These are phyloP conservation scores for Tragelaphus strepsiceros DNA, from an alignment of 2,113 vertebrate species.

Conservation along the genomic window DNA sequence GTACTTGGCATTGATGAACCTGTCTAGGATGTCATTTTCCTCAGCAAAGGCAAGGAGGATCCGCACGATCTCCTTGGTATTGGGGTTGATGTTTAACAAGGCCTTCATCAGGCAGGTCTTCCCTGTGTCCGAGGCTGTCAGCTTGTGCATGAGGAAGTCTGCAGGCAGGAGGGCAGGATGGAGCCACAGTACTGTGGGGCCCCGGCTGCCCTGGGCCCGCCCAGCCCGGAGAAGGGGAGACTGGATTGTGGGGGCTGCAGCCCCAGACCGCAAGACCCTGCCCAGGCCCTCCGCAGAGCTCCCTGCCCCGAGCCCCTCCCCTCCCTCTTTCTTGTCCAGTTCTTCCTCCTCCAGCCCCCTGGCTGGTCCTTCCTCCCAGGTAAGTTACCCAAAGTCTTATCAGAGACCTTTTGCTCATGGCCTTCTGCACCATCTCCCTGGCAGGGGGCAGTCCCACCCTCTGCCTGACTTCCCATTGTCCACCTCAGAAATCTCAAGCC, in stretches of 20 bases:
- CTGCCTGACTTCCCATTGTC: not conserved
- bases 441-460: not conserved
- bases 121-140: slow-evolving; percentile 82
- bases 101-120: slow-evolving; percentile 89
- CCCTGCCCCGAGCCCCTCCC: rapidly evolving
- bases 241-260: not conserved
- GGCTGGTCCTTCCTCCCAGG: not conserved
- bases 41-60: slow-evolving; percentile 79
- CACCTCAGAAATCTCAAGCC: not conserved
- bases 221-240: not conserved
- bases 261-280: not conserved
- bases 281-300: rapidly evolving
- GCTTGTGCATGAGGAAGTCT: slow-evolving; percentile 85
- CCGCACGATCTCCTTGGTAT: slow-evolving; percentile 77
- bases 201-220: rapidly evolving
- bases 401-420: not conserved
- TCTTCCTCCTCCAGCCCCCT: not conserved
- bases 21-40: slow-evolving; percentile 79
- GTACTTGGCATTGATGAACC: slow-evolving; percentile 84
- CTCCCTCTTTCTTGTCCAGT: not conserved
- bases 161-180: not conserved
- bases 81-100: slow-evolving; percentile 83
- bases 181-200: rapidly evolving
- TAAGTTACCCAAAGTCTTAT: not conserved
- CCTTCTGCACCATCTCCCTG: not conserved